phyloP scores from a whole-genome alignment of 2,113 vertebrate species.

The Myotis yumanensis region DNA sequence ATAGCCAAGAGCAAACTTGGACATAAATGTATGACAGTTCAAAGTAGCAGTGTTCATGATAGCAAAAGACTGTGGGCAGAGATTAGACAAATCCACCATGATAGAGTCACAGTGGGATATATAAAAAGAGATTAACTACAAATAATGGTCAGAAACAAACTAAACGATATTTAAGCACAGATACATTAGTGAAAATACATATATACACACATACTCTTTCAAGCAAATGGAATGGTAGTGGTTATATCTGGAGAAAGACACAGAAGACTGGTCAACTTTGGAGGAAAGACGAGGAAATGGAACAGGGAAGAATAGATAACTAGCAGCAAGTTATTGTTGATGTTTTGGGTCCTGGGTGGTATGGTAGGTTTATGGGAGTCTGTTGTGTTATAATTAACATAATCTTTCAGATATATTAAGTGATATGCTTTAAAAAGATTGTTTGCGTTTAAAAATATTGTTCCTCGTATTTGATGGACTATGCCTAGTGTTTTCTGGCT shows the following conservation, averaged over 20 bases:
- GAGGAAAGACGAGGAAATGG: background rate
- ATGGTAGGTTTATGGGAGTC: background rate
- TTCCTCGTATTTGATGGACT: background rate
- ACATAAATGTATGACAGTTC: background rate
- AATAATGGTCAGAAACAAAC: background rate
- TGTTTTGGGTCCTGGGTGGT: background rate
- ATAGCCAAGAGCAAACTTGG: constrained; percentile 15
- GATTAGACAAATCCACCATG: background rate
- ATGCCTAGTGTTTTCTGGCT: background rate
- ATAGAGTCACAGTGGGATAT: background rate
- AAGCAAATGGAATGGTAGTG: background rate
- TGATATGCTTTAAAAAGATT: background rate
- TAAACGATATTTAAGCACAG: background rate
- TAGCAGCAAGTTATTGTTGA: background rate
- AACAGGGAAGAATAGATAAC: background rate
- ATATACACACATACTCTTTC: background rate
- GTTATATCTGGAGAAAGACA: background rate
- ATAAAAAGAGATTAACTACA: background rate
- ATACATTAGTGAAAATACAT: background rate
- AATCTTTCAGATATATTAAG: background rate
- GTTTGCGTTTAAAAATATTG: background rate
- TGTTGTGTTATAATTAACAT: background rate
- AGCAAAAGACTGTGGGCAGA: background rate
- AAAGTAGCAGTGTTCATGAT: background rate
- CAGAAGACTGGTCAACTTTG: background rate